Base-by-base conservation (phyloP, 2,797 vertebrate species). In the Meda fulgida region DNA sequence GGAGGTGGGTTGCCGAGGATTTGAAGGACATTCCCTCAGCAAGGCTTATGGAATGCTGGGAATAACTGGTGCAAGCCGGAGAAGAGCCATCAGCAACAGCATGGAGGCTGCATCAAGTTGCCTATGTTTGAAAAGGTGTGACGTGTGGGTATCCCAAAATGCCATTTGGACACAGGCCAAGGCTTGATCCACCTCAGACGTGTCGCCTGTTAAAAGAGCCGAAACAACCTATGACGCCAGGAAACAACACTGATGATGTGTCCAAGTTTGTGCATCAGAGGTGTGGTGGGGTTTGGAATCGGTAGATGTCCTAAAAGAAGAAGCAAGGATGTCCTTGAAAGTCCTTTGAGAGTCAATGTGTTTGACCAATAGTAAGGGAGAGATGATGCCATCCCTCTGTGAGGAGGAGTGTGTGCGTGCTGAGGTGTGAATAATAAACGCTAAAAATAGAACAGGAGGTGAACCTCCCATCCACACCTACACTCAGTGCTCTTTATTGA, bases 261-360 rank as follows among this genome's bases (percentile, higher is more conserved):
- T 67, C 66, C 18, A 67, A 67, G 31, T 67, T 51, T 8, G 18
- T 9, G 31, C 31, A 36, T 67, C 31, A 67, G 31, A 36, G 8
- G 18, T 19, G 43, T 46, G 43, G 7, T 23, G 7, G 43, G 23
- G 60, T 23, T 19, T 75, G 29, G 26, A 29, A 84, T 48, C n/a
- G 51, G 34, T n/a, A 51, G 48, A 16, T 10, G 63, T 65, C 53
- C 10, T 76, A 72, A 55, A 63, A 88, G 88, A 91, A 93, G 92
- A 92, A 92, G 89, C 79, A 70, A 84, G 81, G 87, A 90, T 65
- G 93, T 90, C 93, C 93, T 94, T 93, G 89, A 91, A 88, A 83
- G 88, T 90, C 93, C 89, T 92, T 92, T 91, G 86, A 76, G 66
- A 76, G 84, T 85, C 83, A 29, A 73, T 80, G 63, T 86, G 81